A percentile compares a stretch with the other conserved stretches of the same genome.
phyloP scores from a whole-genome alignment of 2,888 invertebrate genomes.

The Dromius quadrimaculatus region DNA sequence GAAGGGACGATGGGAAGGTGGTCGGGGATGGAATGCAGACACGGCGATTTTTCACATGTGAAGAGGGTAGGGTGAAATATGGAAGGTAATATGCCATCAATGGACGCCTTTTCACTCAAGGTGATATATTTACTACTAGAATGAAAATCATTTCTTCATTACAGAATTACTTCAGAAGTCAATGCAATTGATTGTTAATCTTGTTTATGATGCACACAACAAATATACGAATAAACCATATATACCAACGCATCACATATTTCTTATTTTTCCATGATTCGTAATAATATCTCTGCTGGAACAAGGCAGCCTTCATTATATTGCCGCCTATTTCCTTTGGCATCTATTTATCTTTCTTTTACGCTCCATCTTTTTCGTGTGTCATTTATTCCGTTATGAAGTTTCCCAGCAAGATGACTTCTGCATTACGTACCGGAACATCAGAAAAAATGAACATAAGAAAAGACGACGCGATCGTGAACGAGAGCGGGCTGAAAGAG shows the following conservation, averaged over 20 bases:
- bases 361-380: constrained; percentile 43
- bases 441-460: constrained; percentile 38
- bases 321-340: constrained; percentile 36
- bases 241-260: too few species aligned
- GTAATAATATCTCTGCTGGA: constrained; percentile 3
- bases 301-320: constrained; percentile 27
- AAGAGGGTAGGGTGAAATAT: too few species aligned
- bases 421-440: constrained; percentile 40
- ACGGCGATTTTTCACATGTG: neutral
- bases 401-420: constrained; percentile 40
- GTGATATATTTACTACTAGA: too few species aligned
- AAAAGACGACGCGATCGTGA: constrained; percentile 22
- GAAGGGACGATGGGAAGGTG: neutral
- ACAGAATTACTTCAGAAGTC: too few species aligned
- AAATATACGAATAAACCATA: too few species aligned
- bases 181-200: too few species aligned
- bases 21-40: neutral
- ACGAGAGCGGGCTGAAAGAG: constrained; percentile 22
- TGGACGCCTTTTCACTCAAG: too few species aligned
- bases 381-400: constrained; percentile 44
- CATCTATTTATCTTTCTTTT: constrained; percentile 44
- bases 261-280: constrained; percentile 20
- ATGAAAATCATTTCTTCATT: too few species aligned
- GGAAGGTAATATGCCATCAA: too few species aligned
- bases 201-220: too few species aligned